phyloP scores from a whole-genome alignment of 2,113 vertebrate genomes.

The Ophthalmotilapia sp. region DNA sequence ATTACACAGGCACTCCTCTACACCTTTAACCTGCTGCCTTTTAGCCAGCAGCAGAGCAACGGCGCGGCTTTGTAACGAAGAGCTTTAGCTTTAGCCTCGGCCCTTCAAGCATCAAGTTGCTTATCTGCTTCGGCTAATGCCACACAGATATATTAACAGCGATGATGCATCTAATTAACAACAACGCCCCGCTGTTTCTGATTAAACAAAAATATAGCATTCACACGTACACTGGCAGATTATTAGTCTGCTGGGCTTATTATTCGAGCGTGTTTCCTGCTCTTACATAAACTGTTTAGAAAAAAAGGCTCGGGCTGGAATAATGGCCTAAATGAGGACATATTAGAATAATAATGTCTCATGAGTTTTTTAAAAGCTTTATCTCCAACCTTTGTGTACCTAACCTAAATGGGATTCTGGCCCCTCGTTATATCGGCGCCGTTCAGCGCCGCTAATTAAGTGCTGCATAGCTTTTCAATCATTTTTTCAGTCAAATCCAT shows the following conservation, averaged over 20 bases:
- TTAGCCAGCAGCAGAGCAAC: not conserved
- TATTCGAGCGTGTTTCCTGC: constrained; percentile 4
- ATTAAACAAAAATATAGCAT: not conserved
- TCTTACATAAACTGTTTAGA: constrained; percentile 16
- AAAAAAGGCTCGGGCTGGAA: not conserved
- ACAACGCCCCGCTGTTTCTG: not conserved
- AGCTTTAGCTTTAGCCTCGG: constrained; percentile 9
- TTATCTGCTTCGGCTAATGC: constrained; percentile 11
- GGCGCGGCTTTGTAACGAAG: constrained; percentile 20
- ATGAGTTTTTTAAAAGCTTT: constrained; percentile 27
- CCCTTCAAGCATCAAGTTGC: constrained; percentile 36
- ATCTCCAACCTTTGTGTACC: constrained; percentile 22
- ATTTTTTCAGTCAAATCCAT: constrained; percentile 29
- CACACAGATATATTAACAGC: constrained; percentile 43
- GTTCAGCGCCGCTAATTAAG: constrained; percentile 32
- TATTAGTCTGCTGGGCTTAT: not conserved
- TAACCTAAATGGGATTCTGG: constrained; percentile 38
- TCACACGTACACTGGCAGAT: not conserved
- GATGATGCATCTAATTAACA: constrained; percentile 14
- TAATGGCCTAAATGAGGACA: constrained; percentile 25
- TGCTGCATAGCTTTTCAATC: constrained; percentile 4
- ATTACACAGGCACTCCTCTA: not conserved
- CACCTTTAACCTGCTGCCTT: not conserved
- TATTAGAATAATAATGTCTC: constrained; percentile 39
- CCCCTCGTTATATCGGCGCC: constrained; percentile 26